Evolutionary conservation across 2,797 vertebrate genomes (phyloP).

Genomic region (Myotis daubentonii): DNA sequence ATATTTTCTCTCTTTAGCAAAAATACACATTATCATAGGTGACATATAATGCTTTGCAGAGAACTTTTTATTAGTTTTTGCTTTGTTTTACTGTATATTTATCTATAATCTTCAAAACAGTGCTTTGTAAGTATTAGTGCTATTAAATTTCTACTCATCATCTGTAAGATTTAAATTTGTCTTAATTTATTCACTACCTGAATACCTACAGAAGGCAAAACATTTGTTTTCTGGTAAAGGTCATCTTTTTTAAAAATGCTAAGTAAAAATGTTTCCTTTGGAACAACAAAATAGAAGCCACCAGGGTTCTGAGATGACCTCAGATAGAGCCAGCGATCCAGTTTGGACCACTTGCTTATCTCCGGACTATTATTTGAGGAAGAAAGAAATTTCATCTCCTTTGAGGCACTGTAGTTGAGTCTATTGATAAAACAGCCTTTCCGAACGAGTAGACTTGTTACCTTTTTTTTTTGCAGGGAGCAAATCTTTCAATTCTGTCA

Average conservation of each 20-base stretch:
- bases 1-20: not conserved
- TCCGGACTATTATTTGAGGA: not conserved
- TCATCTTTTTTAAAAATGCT: not conserved
- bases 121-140: not conserved
- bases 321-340: not conserved
- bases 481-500: not conserved
- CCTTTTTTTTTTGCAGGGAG: not conserved
- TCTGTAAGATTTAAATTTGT: not conserved
- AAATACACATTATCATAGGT: not conserved
- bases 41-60: not conserved
- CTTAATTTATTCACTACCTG: not conserved
- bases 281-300: not conserved
- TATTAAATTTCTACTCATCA: not conserved
- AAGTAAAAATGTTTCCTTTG: not conserved
- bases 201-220: not conserved
- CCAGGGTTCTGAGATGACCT: not conserved
- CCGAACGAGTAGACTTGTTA: not conserved
- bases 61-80: not conserved
- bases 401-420: not conserved
- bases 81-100: not conserved
- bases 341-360: not conserved
- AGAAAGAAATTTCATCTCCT: not conserved
- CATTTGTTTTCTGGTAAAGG: not conserved
- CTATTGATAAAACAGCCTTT: not conserved
- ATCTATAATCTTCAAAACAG: not conserved